Evolutionary conservation across 2,888 invertebrate genomes (phyloP).

Genomic region (Drosophila ustulata): DNA sequence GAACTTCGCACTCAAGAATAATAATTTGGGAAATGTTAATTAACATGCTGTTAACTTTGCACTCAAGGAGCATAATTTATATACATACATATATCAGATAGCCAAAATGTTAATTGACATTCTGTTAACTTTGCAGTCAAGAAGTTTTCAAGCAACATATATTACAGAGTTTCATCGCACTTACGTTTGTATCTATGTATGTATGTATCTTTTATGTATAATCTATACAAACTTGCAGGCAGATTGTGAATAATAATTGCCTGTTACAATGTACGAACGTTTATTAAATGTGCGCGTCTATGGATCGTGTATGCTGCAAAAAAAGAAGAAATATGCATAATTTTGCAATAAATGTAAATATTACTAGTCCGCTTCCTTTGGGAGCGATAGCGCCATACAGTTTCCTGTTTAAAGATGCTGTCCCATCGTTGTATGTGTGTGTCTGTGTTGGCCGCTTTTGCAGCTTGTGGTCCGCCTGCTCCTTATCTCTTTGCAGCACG

Average conservation of each 20-base stretch:
- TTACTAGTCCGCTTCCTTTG: constrained; percentile 68
- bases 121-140: neutral
- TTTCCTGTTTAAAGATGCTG: constrained; percentile 69
- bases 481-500: constrained; percentile 70
- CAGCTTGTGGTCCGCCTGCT: constrained; percentile 54
- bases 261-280: neutral
- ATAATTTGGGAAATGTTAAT: neutral
- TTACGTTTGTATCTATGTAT: neutral
- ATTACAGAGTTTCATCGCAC: neutral
- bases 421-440: constrained; percentile 6
- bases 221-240: constrained; percentile 7
- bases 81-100: neutral
- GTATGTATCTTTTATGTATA: neutral
- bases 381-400: constrained; percentile 72
- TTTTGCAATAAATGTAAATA: constrained; percentile 66
- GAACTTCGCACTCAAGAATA: no score
- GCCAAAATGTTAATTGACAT: neutral
- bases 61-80: neutral
- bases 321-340: constrained; percentile 56
- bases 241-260: constrained; percentile 17
- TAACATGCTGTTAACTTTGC: neutral
- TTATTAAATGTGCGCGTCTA: constrained; percentile 18
- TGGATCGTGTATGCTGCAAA: constrained; percentile 26
- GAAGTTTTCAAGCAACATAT: neutral
- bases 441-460: constrained; percentile 17